Evolutionary conservation across 1,140 invertebrate genomes (phyloP).

Genomic region (Linepithema humile): DNA sequence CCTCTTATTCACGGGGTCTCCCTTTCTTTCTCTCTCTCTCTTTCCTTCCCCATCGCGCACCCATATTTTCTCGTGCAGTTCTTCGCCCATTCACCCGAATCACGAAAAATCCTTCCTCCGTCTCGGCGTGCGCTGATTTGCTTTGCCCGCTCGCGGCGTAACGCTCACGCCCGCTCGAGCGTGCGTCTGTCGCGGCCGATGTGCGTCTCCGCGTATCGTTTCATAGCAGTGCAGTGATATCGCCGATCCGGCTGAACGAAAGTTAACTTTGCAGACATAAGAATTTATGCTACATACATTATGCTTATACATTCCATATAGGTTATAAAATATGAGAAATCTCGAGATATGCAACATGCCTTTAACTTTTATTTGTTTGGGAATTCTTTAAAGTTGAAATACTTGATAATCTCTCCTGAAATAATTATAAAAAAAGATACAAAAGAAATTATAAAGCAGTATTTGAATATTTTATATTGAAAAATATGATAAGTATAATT

Average conservation of each 20-base stretch:
- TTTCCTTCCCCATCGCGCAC: too few species aligned
- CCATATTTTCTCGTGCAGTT: slow-evolving; percentile 61
- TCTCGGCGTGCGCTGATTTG: slow-evolving; percentile 39
- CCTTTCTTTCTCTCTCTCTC: background rate
- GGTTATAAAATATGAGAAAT: background rate
- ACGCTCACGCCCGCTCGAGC: slow-evolving; percentile 56
- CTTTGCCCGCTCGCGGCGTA: slow-evolving; percentile 36
- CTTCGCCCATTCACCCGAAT: slow-evolving; percentile 83
- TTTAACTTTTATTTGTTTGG: background rate
- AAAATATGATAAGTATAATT: background rate
- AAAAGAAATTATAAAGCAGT: background rate
- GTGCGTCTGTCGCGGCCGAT: slow-evolving; percentile 65
- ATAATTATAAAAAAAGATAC: background rate
- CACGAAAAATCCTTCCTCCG: slow-evolving; percentile 79
- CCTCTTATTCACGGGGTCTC: slow-evolving; percentile 47
- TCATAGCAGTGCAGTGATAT: background rate
- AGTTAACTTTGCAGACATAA: background rate
- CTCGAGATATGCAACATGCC: background rate
- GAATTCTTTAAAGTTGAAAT: background rate
- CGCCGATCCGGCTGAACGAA: slow-evolving; percentile 29
- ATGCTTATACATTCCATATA: background rate
- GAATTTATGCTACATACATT: background rate
- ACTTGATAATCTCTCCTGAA: background rate
- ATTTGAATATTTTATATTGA: background rate
- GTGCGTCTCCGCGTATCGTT: slow-evolving; percentile 44